Conservation (phyloP, 1,140 invertebrate species). For the Patella vulgata region DNA sequence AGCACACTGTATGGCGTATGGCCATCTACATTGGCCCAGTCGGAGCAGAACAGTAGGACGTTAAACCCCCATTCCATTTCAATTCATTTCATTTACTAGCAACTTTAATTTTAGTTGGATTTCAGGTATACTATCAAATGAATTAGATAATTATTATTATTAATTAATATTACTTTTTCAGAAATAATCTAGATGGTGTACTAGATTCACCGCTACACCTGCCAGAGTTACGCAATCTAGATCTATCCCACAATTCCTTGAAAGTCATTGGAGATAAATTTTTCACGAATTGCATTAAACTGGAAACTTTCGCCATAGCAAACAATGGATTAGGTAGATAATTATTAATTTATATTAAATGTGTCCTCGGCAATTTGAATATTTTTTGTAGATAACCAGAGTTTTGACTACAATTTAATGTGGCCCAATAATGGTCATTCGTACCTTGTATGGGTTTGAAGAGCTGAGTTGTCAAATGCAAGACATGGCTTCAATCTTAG, state of each 20-base stretch:
- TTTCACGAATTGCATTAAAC: conserved; percentile 30
- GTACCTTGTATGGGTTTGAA: too few species aligned
- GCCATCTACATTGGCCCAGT: too few species aligned
- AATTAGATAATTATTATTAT: too few species aligned
- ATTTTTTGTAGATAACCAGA: neutral
- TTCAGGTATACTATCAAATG: too few species aligned
- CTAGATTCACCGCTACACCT: conserved; percentile 24
- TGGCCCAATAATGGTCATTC: neutral
- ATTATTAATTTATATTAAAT: neutral
- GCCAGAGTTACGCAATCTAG: conserved; percentile 32
- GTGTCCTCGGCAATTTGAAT: neutral
- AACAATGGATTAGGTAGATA: conserved; percentile 47
- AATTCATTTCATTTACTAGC: too few species aligned
- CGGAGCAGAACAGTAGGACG: too few species aligned
- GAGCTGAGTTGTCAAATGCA: too few species aligned
- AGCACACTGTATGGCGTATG: too few species aligned
- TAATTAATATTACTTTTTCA: too few species aligned
- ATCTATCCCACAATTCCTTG: conserved; percentile 46
- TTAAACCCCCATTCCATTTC: too few species aligned
- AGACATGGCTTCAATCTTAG: too few species aligned
- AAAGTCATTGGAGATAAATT: conserved; percentile 41
- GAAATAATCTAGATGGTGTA: conserved; percentile 28
- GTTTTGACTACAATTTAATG: conserved; percentile 3
- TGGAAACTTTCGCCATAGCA: conserved; percentile 40
- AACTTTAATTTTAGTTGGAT: too few species aligned